These are phyloP conservation scores for Rousettus leschenaultii DNA, from an alignment of 2,113 vertebrate genomes.

Conservation along the genomic window DNA sequence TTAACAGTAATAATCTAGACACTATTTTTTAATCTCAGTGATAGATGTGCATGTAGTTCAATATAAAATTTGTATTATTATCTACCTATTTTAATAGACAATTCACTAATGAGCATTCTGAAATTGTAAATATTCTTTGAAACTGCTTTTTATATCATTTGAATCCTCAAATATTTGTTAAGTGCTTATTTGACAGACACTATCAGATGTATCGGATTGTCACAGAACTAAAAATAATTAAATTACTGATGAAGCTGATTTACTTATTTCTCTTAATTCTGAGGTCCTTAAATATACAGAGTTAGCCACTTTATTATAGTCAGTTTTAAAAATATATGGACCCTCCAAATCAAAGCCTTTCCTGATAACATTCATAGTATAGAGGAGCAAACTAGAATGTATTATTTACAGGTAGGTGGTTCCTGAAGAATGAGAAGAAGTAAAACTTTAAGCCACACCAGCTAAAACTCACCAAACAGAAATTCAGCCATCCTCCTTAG, in stretches of 20 bases:
- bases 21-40: background rate
- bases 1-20: background rate
- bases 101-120: background rate
- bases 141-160: background rate
- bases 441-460: background rate
- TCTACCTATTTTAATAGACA: background rate
- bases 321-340: background rate
- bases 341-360: background rate
- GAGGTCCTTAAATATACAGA: background rate
- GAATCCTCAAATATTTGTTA: background rate
- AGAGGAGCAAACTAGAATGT: background rate
- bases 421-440: background rate
- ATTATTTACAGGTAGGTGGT: background rate
- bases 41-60: background rate
- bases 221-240: background rate
- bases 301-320: background rate
- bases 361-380: too few species aligned
- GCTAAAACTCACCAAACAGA: background rate
- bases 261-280: background rate
- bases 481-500: background rate
- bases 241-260: background rate
- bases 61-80: background rate
- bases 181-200: background rate
- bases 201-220: background rate
- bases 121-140: background rate